Evolutionary conservation across 2,113 vertebrate species (phyloP).

Genomic region (Clarias gariepinus): DNA sequence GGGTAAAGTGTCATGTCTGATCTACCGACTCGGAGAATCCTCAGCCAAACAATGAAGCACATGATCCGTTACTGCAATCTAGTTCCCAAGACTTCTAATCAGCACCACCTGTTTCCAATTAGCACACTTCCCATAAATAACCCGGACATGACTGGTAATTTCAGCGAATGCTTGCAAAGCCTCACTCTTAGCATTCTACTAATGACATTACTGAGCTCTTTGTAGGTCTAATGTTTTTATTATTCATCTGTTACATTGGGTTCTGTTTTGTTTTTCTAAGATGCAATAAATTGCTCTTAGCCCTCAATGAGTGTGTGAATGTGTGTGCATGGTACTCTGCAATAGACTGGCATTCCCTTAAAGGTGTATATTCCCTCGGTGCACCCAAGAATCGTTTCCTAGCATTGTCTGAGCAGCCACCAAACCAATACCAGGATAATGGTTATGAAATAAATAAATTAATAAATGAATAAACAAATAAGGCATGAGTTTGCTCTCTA

Average conservation of each 20-base stretch:
- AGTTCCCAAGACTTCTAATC: neutral
- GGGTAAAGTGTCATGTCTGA: neutral
- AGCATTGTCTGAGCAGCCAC: neutral
- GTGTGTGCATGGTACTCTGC: neutral
- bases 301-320: neutral
- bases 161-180: neutral
- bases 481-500: too few species aligned
- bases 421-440: neutral
- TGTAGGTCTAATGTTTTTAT: neutral
- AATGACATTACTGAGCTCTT: neutral
- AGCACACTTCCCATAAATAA: slow-evolving; percentile 4
- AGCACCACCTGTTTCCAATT: slow-evolving; percentile 14
- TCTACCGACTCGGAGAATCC: neutral
- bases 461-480: too few species aligned
- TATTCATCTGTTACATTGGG: neutral
- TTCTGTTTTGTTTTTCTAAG: neutral
- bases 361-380: neutral
- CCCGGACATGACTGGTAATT: neutral
- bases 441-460: neutral
- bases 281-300: neutral
- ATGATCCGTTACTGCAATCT: neutral
- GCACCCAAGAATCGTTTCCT: neutral
- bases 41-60: neutral
- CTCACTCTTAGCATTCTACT: neutral
- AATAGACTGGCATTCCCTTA: neutral